These are phyloP conservation scores for Ypsolopha sequella DNA, from an alignment of 2,888 invertebrate genomes.

Conservation along the genomic window DNA sequence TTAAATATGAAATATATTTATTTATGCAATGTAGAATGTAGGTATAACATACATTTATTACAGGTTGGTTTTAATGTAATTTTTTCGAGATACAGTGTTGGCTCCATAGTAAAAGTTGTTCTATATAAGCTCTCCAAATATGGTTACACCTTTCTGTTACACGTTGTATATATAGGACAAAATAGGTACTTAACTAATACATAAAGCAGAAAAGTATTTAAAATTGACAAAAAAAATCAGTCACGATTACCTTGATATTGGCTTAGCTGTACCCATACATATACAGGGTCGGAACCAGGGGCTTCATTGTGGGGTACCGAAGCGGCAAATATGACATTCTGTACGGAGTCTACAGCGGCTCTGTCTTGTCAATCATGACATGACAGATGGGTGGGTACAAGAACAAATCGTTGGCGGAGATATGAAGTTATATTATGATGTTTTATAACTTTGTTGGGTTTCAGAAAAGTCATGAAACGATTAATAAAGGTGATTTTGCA, in stretches of 20 bases:
- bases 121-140: too few species aligned
- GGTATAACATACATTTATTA: too few species aligned
- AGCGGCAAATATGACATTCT: conserved; percentile 9
- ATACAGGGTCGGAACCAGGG: not conserved
- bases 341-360: conserved; percentile 1
- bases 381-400: not conserved
- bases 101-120: too few species aligned
- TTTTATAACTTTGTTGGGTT: not conserved
- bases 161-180: too few species aligned
- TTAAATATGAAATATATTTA: too few species aligned
- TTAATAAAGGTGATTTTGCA: not conserved
- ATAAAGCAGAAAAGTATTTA: too few species aligned
- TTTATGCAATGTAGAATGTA: too few species aligned
- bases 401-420: not conserved
- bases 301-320: conserved; percentile 1
- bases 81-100: too few species aligned
- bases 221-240: too few species aligned
- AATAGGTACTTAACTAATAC: too few species aligned
- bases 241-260: not conserved
- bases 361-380: conserved; percentile 9
- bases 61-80: too few species aligned
- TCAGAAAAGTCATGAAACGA: not conserved
- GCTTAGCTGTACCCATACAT: not conserved
- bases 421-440: not conserved
- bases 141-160: too few species aligned